Evolutionary conservation across 1,140 invertebrate genomes (phyloP), one percentile per base, ranked within the genome.

Genomic region (Temnothorax nylanderi): DNA sequence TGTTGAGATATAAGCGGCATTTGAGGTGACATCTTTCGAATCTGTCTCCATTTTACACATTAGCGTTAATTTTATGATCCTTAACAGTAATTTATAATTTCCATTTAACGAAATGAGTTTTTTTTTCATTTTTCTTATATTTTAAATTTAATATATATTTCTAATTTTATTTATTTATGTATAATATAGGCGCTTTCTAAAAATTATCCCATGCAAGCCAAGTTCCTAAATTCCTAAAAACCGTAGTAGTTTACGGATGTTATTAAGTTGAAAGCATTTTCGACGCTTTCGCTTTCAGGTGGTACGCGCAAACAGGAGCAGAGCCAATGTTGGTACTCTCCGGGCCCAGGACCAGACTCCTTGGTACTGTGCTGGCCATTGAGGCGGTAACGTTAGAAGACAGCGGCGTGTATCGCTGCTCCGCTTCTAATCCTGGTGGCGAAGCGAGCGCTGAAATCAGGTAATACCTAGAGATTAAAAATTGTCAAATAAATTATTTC

Each of bases 341-440:
- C 49, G 97, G 97, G 1, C 96, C 97, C 3, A 95, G 97, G 67
- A 96, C 96, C 13, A 95, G 97, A 54, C 95, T 97, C 37, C 94
- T 97, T 0, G 97, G 97, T 3, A 96, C 97, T 3, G 96, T 97
- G 18, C 93, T 98, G 58, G 97, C 97, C 2, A 96, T 98, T 69
- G 97, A 97, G 92, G 97, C 97, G 3, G 97, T 97, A 16, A 97
- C 97, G 2, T 93, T 96, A 8, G 97, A 97, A 89, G 97, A 98
- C 92, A 96, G 96, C 56, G 97, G 97, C 2, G 94, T 96, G 56
- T 98, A 97, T 94, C 95, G 97, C 62, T 98, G 97, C 92, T 95
- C 96, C 3, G 96, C 97, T 2, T 96, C 96, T 18, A 98, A 97
- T 94, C 95, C 96, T 67, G 97, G 97, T 4, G 97, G 97, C 0